phyloP scores from a whole-genome alignment of 2,888 invertebrate genomes.

The Invenusta paracnida region DNA sequence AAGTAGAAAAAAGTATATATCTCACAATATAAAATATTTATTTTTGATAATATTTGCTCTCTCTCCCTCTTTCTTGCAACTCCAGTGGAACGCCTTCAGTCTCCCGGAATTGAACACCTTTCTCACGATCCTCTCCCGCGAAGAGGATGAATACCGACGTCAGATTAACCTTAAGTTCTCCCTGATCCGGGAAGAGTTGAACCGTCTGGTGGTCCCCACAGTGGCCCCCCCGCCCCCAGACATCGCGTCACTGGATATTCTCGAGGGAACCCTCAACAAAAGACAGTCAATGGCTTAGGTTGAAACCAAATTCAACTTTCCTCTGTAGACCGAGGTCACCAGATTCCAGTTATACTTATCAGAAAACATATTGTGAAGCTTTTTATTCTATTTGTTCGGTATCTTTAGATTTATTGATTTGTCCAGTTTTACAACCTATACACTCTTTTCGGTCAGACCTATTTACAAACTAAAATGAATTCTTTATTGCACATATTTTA shows the following conservation, averaged over 20 bases:
- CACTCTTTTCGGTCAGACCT: no score
- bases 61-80: slow-evolving; percentile 16
- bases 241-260: background rate
- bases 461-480: no score
- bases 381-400: no score
- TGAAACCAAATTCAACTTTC: no score
- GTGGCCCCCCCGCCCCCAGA: background rate
- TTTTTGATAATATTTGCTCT: background rate
- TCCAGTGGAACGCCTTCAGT: slow-evolving; percentile 65
- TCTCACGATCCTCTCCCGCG: slow-evolving; percentile 63
- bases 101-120: slow-evolving; percentile 65
- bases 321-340: no score
- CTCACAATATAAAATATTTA: background rate
- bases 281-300: background rate
- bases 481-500: no score
- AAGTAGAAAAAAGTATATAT: no score
- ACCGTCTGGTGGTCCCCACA: slow-evolving; percentile 34
- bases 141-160: slow-evolving; percentile 63
- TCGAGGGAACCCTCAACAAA: background rate
- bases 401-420: no score
- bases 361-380: no score
- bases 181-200: slow-evolving; percentile 50
- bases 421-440: no score
- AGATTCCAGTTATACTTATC: no score
- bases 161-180: slow-evolving; percentile 62